Base-by-base conservation (phyloP, 92 coral and sea anemone species). In the Epizoanthus scotinus region DNA sequence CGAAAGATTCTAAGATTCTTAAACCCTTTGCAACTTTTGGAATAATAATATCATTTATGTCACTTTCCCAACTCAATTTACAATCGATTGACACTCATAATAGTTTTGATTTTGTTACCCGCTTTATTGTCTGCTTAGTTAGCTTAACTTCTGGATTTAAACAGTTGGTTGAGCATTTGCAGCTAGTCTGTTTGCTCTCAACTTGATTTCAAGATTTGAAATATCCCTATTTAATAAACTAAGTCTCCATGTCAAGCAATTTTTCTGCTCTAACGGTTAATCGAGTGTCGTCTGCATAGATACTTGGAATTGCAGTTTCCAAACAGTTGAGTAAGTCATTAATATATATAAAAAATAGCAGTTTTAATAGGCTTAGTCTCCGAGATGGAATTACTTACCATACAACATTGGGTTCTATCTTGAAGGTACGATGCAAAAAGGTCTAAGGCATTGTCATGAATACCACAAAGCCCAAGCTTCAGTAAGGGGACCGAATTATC, bases 31-130 rank as follows among this genome's bases (percentile, higher is more conserved):
- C 49, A 42, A 42, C 49, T 6, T 42, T 42, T 42, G 49, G 49
- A 68, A 68, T 42, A 42, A 42, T 42, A 42, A 42, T 42, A 42
- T 42, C 49, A 10, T 42, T 42, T 42, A 42, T 42, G 10, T 42
- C 9, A 42, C 49, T 42, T 42, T 42, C 50, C 73, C 73, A 68
- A 29, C 73, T 68, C 22, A 68, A 26, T 68, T 68, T 68, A 36
- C 50, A 47, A 29, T 68, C 49, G 20, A 68, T n/a, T 53, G 50
- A 25, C 40, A 68, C 73, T 26, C 73, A 53, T 3, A 68, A 26
- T 68, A 68, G 73, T 68, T 68, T 68, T 68, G 50, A 53, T 12
- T 26, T 68, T 68, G 73, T 15, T 36, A 68, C 73, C 40, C 73
- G 73, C 50, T 68, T 29, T 26, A 68, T 25, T 15, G 20, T 22